Percentiles rank a stretch among this genome's conserved stretches.
These are phyloP conservation scores for Arge pagana DNA, from an alignment of 2,888 invertebrate genomes.

Conservation along the genomic window DNA sequence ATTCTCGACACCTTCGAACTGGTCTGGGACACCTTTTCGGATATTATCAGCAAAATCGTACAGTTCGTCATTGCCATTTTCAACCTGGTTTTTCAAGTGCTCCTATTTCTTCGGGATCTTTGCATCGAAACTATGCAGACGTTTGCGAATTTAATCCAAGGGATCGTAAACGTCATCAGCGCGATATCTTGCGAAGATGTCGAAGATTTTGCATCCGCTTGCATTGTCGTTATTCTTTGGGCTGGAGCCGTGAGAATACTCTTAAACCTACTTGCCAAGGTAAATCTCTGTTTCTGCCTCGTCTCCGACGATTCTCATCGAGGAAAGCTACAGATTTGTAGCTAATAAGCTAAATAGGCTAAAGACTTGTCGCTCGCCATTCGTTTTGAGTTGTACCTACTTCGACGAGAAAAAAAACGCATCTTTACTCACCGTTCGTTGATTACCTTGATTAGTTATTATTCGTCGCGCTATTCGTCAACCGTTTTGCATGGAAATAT, in stretches of 20 bases:
- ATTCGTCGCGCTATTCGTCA: no score
- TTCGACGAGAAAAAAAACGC: neutral
- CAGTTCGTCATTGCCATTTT: conserved; percentile 44
- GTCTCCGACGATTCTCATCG: no score
- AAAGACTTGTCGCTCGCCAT: no score
- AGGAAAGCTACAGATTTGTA: no score
- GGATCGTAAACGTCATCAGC: conserved; percentile 41
- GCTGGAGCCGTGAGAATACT: conserved; percentile 38
- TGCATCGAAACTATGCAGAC: conserved; percentile 46
- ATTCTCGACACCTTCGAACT: conserved; percentile 45
- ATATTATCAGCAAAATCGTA: conserved; percentile 40
- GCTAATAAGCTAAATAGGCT: no score
- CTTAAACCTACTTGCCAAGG: conserved; percentile 36
- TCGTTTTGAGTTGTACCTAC: no score
- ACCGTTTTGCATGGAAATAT: no score
- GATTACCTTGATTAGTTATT: neutral
- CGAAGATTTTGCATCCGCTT: conserved; percentile 47
- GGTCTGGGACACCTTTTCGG: conserved; percentile 42
- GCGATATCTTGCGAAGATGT: conserved; percentile 46
- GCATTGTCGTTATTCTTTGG: conserved; percentile 46
- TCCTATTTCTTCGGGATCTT: conserved; percentile 43
- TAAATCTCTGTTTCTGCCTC: no score
- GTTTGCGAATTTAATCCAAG: conserved; percentile 44
- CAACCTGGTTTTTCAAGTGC: conserved; percentile 43
- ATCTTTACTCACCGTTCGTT: neutral